Evolutionary conservation across 2,113 vertebrate genomes (phyloP).

Genomic region (Solea solea): DNA sequence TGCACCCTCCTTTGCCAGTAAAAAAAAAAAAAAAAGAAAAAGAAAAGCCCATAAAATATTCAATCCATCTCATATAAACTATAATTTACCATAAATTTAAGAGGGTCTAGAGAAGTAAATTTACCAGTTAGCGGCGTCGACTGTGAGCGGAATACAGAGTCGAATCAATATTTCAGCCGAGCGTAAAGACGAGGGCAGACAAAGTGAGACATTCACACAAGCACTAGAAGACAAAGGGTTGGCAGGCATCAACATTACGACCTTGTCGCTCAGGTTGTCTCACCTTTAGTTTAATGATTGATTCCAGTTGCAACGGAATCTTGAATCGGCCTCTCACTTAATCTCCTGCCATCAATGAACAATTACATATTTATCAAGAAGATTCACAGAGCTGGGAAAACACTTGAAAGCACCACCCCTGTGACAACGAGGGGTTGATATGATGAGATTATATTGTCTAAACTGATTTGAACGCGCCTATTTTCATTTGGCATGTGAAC

Average conservation of each 20-base stretch:
- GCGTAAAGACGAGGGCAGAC: slow-evolving; percentile 12
- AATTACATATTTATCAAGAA: too few species aligned
- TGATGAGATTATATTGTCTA: too few species aligned
- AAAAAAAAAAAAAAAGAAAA: background rate
- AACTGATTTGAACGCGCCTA: too few species aligned
- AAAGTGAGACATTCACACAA: slow-evolving; percentile 42
- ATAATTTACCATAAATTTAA: slow-evolving; percentile 4
- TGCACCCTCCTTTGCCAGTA: background rate
- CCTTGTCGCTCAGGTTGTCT: slow-evolving; percentile 23
- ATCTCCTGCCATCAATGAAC: too few species aligned
- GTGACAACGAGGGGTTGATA: too few species aligned
- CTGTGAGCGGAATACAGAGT: slow-evolving; percentile 47
- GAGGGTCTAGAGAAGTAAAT: slow-evolving; percentile 3
- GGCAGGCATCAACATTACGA: slow-evolving; percentile 7
- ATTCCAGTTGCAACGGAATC: slow-evolving; percentile 18
- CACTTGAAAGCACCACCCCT: too few species aligned
- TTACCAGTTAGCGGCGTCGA: slow-evolving; percentile 13
- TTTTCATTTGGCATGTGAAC: too few species aligned
- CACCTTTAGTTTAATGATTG: slow-evolving; percentile 55
- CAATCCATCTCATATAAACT: background rate
- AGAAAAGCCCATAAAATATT: background rate
- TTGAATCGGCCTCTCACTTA: too few species aligned
- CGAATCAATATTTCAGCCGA: slow-evolving; percentile 56
- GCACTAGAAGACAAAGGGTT: slow-evolving; percentile 26
- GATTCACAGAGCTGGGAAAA: too few species aligned